Conservation (phyloP, 1,140 invertebrate species). For the Papilio glaucus region DNA sequence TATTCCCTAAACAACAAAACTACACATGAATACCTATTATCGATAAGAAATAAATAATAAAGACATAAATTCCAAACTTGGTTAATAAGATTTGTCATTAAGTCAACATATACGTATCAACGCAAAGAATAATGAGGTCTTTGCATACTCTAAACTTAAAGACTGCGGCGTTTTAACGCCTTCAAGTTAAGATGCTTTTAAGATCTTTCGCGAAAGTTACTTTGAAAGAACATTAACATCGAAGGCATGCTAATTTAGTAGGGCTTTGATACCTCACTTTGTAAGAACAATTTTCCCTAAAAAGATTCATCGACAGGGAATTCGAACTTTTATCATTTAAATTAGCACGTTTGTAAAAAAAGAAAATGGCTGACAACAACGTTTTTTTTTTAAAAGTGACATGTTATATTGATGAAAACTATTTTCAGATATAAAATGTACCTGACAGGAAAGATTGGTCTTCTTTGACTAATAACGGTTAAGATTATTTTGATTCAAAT, state of each 20-base stretch:
- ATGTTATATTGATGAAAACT: no score
- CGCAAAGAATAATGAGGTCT: neutral
- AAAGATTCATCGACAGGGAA: neutral
- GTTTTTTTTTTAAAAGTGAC: no score
- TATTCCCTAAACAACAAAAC: no score
- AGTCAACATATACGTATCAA: neutral
- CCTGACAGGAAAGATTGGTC: no score
- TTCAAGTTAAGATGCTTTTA: conserved; percentile 24
- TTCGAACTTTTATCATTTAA: neutral
- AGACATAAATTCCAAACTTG: neutral
- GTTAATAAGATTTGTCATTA: neutral
- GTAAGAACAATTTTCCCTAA: conserved; percentile 4
- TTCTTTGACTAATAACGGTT: no score
- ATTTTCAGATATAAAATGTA: no score
- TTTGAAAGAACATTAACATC: conserved; percentile 30
- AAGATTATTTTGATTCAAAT: no score
- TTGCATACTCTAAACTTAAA: conserved; percentile 16
- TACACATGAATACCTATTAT: no score
- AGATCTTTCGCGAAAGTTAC: conserved; percentile 25
- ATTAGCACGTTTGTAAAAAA: no score
- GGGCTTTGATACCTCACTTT: conserved; percentile 22
- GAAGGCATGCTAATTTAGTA: conserved; percentile 11
- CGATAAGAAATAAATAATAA: no score
- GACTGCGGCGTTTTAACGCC: conserved; percentile 22
- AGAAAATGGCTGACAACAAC: no score